Conservation (phyloP, 2,113 vertebrate genomes). For the Pelusios castaneus region DNA sequence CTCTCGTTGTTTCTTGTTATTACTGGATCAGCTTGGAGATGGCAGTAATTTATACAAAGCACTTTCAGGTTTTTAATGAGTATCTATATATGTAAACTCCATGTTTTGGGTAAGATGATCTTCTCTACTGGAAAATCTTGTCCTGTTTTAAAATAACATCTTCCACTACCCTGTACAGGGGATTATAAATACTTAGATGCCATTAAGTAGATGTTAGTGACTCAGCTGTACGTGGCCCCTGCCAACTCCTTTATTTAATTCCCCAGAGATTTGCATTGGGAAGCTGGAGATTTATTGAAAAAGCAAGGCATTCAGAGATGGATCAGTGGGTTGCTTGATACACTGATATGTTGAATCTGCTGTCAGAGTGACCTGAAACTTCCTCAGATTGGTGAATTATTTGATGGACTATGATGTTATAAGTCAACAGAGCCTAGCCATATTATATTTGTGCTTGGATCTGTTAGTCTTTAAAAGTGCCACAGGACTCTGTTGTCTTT, state of each 20-base stretch:
- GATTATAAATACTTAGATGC: neutral
- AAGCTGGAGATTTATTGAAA: neutral
- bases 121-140: neutral
- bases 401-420: neutral
- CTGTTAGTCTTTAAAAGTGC: too few species aligned
- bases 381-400: neutral
- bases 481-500: too few species aligned
- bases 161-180: neutral
- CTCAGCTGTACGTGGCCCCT: neutral
- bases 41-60: conserved; percentile 23
- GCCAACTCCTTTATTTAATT: neutral
- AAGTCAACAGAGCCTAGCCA: too few species aligned
- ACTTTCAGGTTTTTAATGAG: conserved; percentile 13
- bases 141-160: neutral
- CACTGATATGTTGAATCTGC: neutral
- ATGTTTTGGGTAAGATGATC: neutral
- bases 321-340: neutral
- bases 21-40: conserved; percentile 6
- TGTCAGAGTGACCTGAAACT: neutral
- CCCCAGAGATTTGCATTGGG: neutral
- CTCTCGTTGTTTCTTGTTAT: too few species aligned
- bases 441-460: too few species aligned
- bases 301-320: neutral
- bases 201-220: neutral
- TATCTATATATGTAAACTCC: neutral